Evolutionary conservation across 2,113 vertebrate genomes (phyloP).

Genomic region (Rafetus swinhoei): DNA sequence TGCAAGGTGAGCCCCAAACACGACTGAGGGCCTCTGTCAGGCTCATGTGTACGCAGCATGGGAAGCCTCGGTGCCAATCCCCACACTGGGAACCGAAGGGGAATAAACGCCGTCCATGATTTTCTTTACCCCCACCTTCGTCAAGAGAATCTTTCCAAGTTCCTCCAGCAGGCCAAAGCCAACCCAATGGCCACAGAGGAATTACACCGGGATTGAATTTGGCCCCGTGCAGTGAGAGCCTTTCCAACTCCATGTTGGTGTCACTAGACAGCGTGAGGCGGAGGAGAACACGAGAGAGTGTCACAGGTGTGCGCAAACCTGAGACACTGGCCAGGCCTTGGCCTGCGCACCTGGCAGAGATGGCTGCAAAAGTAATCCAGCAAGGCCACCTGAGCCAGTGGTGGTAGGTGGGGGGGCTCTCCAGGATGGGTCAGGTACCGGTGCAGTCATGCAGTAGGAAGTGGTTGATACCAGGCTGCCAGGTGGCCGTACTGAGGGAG

Average conservation of each 20-base stretch:
- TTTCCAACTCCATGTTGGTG: not conserved
- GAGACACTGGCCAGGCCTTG: not conserved
- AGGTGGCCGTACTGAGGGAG: not conserved
- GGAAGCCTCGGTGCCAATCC: not conserved
- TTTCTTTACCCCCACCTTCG: not conserved
- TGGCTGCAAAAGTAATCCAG: fast-evolving
- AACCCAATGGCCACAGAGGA: not conserved
- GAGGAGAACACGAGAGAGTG: not conserved
- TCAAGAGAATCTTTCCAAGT: not conserved
- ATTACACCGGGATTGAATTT: not conserved
- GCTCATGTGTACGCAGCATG: not conserved
- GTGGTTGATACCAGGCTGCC: fast-evolving
- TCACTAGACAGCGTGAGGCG: conserved; percentile 47
- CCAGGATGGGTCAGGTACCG: fast-evolving
- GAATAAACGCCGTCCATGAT: not conserved
- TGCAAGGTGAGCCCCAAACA: not conserved
- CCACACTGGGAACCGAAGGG: fast-evolving
- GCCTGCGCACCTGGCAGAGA: not conserved
- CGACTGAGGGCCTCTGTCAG: not conserved
- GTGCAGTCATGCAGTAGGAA: not conserved
- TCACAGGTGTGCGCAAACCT: not conserved
- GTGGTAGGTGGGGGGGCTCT: not conserved
- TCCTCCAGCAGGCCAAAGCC: not conserved
- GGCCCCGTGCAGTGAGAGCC: not conserved
- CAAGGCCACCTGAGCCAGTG: fast-evolving